Percentiles rank a stretch among this genome's conserved stretches.
Evolutionary conservation across 1,140 invertebrate species (phyloP).

Genomic region (Drosophila kurseongensis): DNA sequence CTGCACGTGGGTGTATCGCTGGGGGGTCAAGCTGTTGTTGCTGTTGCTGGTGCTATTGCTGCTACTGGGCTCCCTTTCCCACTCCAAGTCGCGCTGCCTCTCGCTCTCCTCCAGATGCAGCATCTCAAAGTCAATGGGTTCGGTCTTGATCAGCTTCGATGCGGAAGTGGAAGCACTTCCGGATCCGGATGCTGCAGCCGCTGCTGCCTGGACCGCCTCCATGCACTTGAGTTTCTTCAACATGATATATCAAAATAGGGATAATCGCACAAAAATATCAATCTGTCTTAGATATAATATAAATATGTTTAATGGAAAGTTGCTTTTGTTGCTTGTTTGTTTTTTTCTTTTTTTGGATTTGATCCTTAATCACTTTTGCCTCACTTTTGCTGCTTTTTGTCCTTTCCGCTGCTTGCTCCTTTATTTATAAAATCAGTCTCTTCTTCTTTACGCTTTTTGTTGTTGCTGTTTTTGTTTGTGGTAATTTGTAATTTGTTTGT

Average conservation of each 20-base stretch:
- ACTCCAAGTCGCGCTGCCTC: slow-evolving; percentile 8
- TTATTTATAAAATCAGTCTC: slow-evolving; percentile 77
- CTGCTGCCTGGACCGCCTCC: slow-evolving; percentile 68
- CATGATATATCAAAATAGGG: slow-evolving; percentile 51
- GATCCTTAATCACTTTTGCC: slow-evolving; percentile 71
- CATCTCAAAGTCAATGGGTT: slow-evolving; percentile 79
- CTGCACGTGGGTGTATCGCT: slow-evolving; percentile 75
- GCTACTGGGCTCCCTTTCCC: slow-evolving; percentile 3
- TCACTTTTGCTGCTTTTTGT: slow-evolving; percentile 38
- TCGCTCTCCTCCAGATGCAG: slow-evolving; percentile 71
- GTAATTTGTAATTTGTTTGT: slow-evolving; percentile 29
- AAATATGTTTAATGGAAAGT: slow-evolving; percentile 43
- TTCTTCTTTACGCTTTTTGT: slow-evolving; percentile 80
- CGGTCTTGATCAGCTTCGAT: slow-evolving; percentile 72
- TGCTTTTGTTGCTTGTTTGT: slow-evolving; percentile 16
- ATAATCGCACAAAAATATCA: slow-evolving; percentile 41
- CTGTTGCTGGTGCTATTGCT: slow-evolving; percentile 5
- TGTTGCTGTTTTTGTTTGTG: slow-evolving; percentile 52
- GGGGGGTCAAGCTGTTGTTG: slow-evolving; percentile 15
- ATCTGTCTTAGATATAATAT: slow-evolving; percentile 40
- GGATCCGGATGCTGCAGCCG: slow-evolving; percentile 26
- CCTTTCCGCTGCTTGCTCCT: slow-evolving; percentile 9
- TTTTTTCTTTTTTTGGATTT: slow-evolving; percentile 56
- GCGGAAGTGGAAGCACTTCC: neutral
- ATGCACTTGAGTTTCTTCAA: slow-evolving; percentile 81